Percentiles rank a stretch among this genome's conserved stretches.
Evolutionary conservation across 2,888 invertebrate species (phyloP).

Genomic region (Nomada fabriciana): DNA sequence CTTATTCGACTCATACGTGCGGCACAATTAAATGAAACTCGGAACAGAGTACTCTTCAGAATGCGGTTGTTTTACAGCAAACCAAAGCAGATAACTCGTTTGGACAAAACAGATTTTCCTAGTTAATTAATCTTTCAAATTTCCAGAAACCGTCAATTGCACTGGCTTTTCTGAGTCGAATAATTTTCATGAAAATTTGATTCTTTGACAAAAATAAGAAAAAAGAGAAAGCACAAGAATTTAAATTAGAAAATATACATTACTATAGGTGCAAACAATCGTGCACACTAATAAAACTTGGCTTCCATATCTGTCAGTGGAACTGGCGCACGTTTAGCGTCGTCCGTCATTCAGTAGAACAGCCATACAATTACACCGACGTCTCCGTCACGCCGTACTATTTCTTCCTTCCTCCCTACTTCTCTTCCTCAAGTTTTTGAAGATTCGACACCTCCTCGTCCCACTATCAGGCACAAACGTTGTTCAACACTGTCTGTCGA

Average conservation of each 20-base stretch:
- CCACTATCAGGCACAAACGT: background rate
- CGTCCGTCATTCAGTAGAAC: conserved; percentile 7
- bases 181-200: too few species aligned
- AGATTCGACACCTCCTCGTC: background rate
- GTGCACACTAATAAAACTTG: background rate
- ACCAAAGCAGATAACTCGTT: too few species aligned
- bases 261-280: too few species aligned
- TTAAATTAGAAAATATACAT: too few species aligned
- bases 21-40: too few species aligned
- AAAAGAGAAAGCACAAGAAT: too few species aligned
- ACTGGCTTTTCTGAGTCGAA: too few species aligned
- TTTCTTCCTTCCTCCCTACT: background rate
- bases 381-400: background rate
- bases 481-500: background rate
- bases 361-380: conserved; percentile 13
- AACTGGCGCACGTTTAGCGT: background rate
- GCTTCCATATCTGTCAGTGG: background rate
- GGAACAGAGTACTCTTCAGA: too few species aligned
- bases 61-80: too few species aligned
- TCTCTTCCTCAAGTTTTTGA: background rate
- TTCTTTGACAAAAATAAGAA: too few species aligned
- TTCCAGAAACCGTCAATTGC: background rate
- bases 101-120: too few species aligned
- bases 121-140: background rate
- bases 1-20: too few species aligned